These are phyloP conservation scores for Rhadinocentrus ornatus DNA, from an alignment of 2,797 vertebrate species.

Conservation along the genomic window DNA sequence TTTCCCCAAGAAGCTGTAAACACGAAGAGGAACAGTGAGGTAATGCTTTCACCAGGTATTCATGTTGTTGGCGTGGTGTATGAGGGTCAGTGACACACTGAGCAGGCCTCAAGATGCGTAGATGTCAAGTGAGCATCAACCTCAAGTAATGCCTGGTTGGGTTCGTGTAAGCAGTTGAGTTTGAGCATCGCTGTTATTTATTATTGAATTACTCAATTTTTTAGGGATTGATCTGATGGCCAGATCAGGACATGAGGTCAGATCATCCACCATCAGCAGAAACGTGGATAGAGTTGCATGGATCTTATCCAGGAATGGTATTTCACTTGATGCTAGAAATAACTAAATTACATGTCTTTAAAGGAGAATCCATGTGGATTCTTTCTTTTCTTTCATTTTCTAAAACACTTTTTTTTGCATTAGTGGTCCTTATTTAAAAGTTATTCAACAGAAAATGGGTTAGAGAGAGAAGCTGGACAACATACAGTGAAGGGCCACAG, in stretches of 20 bases:
- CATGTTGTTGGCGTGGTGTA: too few relatives aligned
- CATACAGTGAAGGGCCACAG: too few relatives aligned
- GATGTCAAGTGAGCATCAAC: not conserved
- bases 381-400: too few relatives aligned
- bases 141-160: not conserved
- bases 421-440: too few relatives aligned
- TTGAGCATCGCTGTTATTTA: not conserved
- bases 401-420: too few relatives aligned
- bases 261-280: not conserved
- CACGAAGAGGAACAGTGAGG: too few relatives aligned
- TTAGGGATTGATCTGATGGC: not conserved
- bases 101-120: not conserved
- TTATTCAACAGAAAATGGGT: too few relatives aligned
- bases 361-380: not conserved
- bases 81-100: not conserved
- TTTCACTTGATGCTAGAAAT: not conserved
- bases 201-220: not conserved
- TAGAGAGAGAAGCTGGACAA: too few relatives aligned
- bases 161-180: not conserved
- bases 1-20: too few relatives aligned
- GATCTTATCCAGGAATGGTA: not conserved
- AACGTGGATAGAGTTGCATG: not conserved
- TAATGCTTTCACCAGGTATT: too few relatives aligned
- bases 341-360: not conserved
- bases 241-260: not conserved